phyloP scores from a whole-genome alignment of 1,140 invertebrate genomes.

The Polyergus mexicanus region DNA sequence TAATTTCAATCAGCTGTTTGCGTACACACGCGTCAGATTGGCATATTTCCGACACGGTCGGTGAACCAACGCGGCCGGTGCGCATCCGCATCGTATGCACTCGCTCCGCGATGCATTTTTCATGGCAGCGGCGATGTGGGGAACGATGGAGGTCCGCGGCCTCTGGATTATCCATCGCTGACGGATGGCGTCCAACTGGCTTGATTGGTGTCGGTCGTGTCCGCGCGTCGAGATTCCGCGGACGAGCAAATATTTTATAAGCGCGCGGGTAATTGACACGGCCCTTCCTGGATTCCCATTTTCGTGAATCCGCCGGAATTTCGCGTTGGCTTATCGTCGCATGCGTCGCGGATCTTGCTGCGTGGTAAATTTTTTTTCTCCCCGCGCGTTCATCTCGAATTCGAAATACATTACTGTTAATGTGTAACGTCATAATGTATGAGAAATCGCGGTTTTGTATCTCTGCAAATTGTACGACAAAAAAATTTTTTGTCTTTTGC shows the following conservation, averaged over 20 bases:
- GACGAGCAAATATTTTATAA: conserved; percentile 69
- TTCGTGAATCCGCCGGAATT: conserved; percentile 51
- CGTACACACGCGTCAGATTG: conserved; percentile 62
- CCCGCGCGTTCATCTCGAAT: conserved; percentile 4
- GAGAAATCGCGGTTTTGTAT: neutral
- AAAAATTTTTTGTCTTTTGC: neutral
- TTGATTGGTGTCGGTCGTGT: conserved; percentile 62
- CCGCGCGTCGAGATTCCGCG: conserved; percentile 57
- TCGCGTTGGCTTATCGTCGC: conserved; percentile 51
- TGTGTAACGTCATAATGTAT: neutral
- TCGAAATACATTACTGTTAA: neutral
- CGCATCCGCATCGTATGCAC: conserved; percentile 45
- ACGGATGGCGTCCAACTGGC: conserved; percentile 59
- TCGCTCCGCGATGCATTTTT: conserved; percentile 64
- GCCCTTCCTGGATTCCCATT: conserved; percentile 37
- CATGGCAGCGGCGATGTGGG: conserved; percentile 46
- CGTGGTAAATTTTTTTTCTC: neutral
- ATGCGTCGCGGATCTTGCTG: conserved; percentile 26
- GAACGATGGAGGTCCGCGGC: conserved; percentile 44
- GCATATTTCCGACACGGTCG: conserved; percentile 57
- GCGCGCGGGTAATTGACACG: conserved; percentile 66
- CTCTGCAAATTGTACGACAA: neutral
- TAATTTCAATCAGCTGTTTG: conserved; percentile 76
- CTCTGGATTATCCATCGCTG: conserved; percentile 66
- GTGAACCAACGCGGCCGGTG: conserved; percentile 3